Conservation (phyloP, 2,797 vertebrate species). For the Epinephelus malabaricus region DNA sequence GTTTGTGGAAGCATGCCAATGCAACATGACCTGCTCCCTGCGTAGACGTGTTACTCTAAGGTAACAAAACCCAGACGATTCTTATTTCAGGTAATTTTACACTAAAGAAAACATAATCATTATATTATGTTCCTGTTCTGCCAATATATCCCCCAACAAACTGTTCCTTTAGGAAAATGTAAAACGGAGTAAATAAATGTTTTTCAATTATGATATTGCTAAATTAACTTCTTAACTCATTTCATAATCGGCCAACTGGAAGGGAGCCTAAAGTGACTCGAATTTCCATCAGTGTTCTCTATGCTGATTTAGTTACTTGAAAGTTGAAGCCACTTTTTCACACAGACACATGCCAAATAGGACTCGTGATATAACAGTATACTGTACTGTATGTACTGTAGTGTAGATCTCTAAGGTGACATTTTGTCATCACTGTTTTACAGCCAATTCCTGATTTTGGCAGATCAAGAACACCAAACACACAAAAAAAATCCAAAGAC, state of each 20-base stretch:
- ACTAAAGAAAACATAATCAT: too few species aligned
- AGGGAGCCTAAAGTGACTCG: background rate
- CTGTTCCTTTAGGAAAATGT: too few species aligned
- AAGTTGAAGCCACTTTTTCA: conserved; percentile 26
- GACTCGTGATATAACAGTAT: background rate
- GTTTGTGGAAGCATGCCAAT: too few species aligned
- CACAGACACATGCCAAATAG: background rate
- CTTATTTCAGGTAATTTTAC: too few species aligned
- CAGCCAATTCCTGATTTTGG: conserved; percentile 29
- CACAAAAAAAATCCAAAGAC: conserved; percentile 7
- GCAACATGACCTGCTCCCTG: too few species aligned
- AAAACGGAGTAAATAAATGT: background rate
- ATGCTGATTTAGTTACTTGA: conserved; percentile 30
- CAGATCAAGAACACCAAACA: conserved; percentile 16
- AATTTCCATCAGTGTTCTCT: background rate
- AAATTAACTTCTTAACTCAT: background rate
- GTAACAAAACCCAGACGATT: too few species aligned
- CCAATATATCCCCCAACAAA: too few species aligned
- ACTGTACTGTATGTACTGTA: background rate
- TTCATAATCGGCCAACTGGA: background rate
- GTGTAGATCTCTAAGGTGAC: background rate
- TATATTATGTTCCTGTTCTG: too few species aligned
- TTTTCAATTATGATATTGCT: background rate
- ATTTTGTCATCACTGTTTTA: conserved; percentile 19
- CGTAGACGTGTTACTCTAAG: too few species aligned